Percentiles rank a stretch among this genome's conserved stretches.
Evolutionary conservation across 64 coral and sea anemone genomes (phyloP).

Genomic region (Orbicella faveolata): DNA sequence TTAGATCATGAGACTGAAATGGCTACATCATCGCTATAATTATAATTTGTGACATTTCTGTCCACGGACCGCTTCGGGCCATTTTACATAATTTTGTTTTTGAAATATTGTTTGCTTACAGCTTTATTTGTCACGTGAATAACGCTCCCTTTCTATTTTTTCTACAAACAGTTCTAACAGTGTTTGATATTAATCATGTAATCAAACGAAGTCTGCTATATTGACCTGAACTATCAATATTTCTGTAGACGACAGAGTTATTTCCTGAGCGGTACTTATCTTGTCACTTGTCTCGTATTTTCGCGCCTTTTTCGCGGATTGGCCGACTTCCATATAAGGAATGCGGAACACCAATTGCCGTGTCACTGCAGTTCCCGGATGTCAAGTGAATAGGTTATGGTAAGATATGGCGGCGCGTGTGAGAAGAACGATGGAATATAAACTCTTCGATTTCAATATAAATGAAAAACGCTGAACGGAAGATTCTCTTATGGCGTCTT

Average conservation of each 20-base stretch:
- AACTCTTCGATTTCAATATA: not conserved
- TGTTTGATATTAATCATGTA: not conserved
- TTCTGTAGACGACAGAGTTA: not conserved
- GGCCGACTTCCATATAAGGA: conserved; percentile 28
- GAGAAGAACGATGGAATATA: conserved; percentile 28
- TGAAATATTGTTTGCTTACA: not conserved
- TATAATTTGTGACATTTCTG: too few relatives aligned
- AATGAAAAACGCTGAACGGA: conserved; percentile 35
- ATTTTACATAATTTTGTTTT: not conserved
- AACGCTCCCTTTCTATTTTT: not conserved
- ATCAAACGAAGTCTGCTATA: not conserved
- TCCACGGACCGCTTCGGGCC: not conserved
- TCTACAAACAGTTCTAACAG: not conserved
- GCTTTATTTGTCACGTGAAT: not conserved
- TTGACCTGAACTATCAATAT: not conserved
- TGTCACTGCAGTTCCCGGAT: conserved; percentile 64
- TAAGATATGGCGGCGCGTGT: conserved; percentile 47
- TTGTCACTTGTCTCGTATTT: not conserved
- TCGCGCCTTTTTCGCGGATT: conserved; percentile 32
- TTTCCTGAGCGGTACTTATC: not conserved
- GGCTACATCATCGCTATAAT: too few relatives aligned
- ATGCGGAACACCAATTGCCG: conserved; percentile 46
- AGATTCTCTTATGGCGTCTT: conserved; percentile 18
- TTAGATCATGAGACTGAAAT: too few relatives aligned
- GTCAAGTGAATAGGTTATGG: conserved; percentile 22